Base-by-base conservation (phyloP, 1,140 invertebrate species). In the Drosophila tani region DNA sequence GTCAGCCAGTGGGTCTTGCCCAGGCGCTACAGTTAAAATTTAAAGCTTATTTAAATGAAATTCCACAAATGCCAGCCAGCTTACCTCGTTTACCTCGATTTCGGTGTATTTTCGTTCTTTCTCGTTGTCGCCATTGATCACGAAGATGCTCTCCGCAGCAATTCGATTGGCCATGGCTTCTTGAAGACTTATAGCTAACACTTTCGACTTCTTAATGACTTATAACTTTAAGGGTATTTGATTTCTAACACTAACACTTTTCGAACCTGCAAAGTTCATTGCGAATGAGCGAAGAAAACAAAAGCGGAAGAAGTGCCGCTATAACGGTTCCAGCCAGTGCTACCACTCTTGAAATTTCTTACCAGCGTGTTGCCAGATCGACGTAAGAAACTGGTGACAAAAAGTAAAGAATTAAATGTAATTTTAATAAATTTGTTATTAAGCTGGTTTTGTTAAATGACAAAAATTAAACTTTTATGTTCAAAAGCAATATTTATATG, bases 41-140 rank as follows among this genome's bases (percentile, higher is more conserved):
- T 1, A 63, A 6, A 2, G 15, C 32, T 3, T 9, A 38, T 9
- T 21, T 56, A 11, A 19, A 2, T 19, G 11, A 8, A 57, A n/a
- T 43, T 24, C 7, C 7, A 7, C 8, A 12, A 11, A n/a, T 8
- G 2, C 17, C n/a, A 19, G 17, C 2, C 5, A 40, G 19, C 11
- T 35, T 21, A 87, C 84, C 64, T 90, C 38, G 3, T 14, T 35
- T 21, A 87, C 84, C 64, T 90, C 38, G 3, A 65, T n/a, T 51
- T 74, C 55, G 9, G 27, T n/a, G 63, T 46, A 27, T n/a, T 38
- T 29, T 40, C 19, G 4, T 15, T 8, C n/a, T 15, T 67, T 55
- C 12, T 68, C 55, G 19, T 49, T 24, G 35, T 49, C 79, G 3
- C 27, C 66, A 8, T 12, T 50, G 17, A 75, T 14, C 66, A 38